phyloP scores from a whole-genome alignment of 2,888 invertebrate species.

The Lasiommata megera region DNA sequence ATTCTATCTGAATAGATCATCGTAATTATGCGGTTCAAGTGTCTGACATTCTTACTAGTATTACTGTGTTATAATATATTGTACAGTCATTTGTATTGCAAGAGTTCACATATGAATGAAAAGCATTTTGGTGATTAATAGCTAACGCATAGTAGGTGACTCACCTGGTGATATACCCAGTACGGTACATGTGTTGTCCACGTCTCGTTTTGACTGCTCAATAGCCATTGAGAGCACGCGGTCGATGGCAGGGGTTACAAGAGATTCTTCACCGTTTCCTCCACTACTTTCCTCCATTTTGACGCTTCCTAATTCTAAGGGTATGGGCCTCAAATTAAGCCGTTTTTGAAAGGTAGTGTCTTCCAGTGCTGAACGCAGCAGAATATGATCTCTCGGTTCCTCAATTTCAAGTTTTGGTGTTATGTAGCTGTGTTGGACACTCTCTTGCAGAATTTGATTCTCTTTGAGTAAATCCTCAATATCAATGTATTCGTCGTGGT shows the following conservation, averaged over 20 bases:
- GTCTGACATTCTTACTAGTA: slow-evolving; percentile 14
- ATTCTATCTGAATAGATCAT: slow-evolving; percentile 21
- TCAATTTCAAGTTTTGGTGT: slow-evolving; percentile 81
- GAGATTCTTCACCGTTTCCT: slow-evolving; percentile 73
- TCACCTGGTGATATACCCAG: slow-evolving; percentile 94
- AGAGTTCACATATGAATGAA: slow-evolving; percentile 20
- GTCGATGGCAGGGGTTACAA: slow-evolving; percentile 89
- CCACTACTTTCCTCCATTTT: slow-evolving; percentile 87
- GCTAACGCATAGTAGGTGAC: slow-evolving; percentile 47
- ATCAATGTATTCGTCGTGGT: slow-evolving; percentile 83
- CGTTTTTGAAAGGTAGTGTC: slow-evolving; percentile 93
- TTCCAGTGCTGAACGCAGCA: slow-evolving; percentile 89
- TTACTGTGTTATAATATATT: slow-evolving; percentile 20
- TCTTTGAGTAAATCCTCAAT: slow-evolving; percentile 82
- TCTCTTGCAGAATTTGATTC: slow-evolving; percentile 77
- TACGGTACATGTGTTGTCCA: slow-evolving; percentile 91
- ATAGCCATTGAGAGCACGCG: slow-evolving; percentile 92
- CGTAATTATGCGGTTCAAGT: slow-evolving; percentile 6
- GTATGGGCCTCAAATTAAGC: slow-evolving; percentile 90
- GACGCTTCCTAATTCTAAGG: slow-evolving; percentile 82
- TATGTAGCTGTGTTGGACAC: slow-evolving; percentile 62
- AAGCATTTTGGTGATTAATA: slow-evolving; percentile 26
- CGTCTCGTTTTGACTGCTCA: slow-evolving; percentile 92
- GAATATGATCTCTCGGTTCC: slow-evolving; percentile 85
- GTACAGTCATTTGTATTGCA: slow-evolving; percentile 26